phyloP scores from a whole-genome alignment of 1,140 invertebrate species.

The Danaus plexippus region DNA sequence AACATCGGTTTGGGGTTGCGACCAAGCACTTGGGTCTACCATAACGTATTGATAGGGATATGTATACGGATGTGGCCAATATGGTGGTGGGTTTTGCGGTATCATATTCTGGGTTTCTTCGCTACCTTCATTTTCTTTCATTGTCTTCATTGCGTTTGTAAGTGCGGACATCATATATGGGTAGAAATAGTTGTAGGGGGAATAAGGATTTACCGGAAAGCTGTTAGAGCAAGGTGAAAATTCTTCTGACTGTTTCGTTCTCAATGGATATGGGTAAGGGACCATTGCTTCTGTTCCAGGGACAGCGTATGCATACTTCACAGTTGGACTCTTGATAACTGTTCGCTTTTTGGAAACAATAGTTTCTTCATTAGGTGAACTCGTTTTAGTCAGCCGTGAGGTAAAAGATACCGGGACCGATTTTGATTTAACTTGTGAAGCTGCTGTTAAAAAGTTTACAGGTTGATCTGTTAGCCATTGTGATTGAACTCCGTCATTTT shows the following conservation, averaged over 20 bases:
- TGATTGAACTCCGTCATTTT: conserved; percentile 48
- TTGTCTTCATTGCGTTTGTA: conserved; percentile 34
- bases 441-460: conserved; percentile 45
- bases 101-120: conserved; percentile 24
- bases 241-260: conserved; percentile 18
- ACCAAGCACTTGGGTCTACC: conserved; percentile 46
- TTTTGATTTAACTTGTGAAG: conserved; percentile 25
- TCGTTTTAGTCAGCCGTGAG: conserved; percentile 22
- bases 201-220: conserved; percentile 15
- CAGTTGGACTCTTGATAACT: conserved; percentile 30
- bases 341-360: conserved; percentile 37
- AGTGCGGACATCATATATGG: conserved; percentile 52
- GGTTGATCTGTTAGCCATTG: conserved; percentile 58
- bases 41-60: conserved; percentile 54
- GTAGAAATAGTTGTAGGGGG: conserved; percentile 47
- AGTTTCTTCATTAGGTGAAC: conserved; percentile 31
- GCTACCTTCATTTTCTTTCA: conserved; percentile 30
- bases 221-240: conserved; percentile 19
- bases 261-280: conserved; percentile 33
- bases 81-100: conserved; percentile 22
- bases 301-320: conserved; percentile 42
- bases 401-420: conserved; percentile 26
- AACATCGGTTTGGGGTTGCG: conserved; percentile 24
- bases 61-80: conserved; percentile 34
- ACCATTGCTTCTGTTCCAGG: conserved; percentile 23